Conservation (phyloP, 2,797 vertebrate species). For the Malacoraja senta region DNA sequence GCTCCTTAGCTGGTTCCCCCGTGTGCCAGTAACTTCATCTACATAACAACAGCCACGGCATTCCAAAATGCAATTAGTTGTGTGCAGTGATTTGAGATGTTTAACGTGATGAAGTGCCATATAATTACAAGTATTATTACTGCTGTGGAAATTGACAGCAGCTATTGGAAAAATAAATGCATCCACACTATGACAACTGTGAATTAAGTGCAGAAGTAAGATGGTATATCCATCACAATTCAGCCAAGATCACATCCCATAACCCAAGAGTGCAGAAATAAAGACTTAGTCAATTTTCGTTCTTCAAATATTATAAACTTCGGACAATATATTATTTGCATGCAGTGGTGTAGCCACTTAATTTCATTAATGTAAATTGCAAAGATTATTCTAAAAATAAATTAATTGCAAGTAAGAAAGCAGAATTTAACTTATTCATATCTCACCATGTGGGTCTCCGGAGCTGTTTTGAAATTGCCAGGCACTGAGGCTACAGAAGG, state of each 20-base stretch:
- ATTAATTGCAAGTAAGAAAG: not conserved
- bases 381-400: not conserved
- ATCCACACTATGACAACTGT: constrained; percentile 16
- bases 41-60: constrained; percentile 20
- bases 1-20: not conserved
- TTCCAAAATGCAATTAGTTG: constrained; percentile 33
- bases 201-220: constrained; percentile 10
- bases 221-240: not conserved
- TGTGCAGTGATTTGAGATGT: constrained; percentile 15
- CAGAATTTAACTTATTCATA: not conserved
- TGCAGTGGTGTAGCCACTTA: not conserved
- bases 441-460: not conserved
- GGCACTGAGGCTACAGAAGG: not conserved
- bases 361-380: not conserved
- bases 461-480: not conserved
- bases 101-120: constrained; percentile 27
- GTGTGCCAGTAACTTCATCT: constrained; percentile 11
- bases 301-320: not conserved
- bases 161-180: constrained; percentile 31
- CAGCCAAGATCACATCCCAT: constrained; percentile 12
- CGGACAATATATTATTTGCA: not conserved
- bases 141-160: constrained; percentile 21
- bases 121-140: constrained; percentile 29
- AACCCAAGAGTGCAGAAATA: not conserved
- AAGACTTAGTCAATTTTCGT: not conserved